A percentile compares a stretch with the other conserved stretches of the same genome.
These are phyloP conservation scores for Anguilla obscura DNA, from an alignment of 2,797 vertebrate species.

Conservation along the genomic window DNA sequence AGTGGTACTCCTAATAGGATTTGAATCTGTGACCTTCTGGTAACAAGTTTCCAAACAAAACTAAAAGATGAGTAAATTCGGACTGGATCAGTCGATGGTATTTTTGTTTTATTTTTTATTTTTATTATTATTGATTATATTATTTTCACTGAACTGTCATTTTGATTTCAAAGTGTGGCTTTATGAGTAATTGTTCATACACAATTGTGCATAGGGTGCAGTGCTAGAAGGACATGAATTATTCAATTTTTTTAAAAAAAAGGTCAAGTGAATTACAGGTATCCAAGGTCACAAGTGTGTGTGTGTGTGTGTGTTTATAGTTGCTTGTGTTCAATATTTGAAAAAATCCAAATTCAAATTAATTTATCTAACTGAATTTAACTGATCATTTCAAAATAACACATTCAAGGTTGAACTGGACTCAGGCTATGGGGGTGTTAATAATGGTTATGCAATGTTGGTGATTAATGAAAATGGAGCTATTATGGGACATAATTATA, in stretches of 20 bases:
- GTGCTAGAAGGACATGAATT: no score
- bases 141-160: neutral
- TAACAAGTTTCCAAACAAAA: neutral
- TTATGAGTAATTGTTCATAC: neutral
- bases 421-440: no score
- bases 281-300: neutral
- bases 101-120: neutral
- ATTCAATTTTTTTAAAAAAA: neutral
- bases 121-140: neutral
- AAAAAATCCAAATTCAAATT: no score
- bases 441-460: no score
- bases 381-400: no score
- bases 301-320: neutral
- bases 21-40: conserved; percentile 5
- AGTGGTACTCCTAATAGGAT: neutral
- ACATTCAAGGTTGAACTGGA: no score
- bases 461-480: no score
- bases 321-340: no score
- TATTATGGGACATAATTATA: no score
- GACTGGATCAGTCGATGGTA: neutral
- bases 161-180: neutral
- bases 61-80: neutral
- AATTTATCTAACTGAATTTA: no score
- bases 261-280: neutral
- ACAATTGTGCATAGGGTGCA: no score